Percentiles rank a stretch among this genome's conserved stretches.
phyloP scores from a whole-genome alignment of 2,797 vertebrate species.

The Muscicapa comitata region DNA sequence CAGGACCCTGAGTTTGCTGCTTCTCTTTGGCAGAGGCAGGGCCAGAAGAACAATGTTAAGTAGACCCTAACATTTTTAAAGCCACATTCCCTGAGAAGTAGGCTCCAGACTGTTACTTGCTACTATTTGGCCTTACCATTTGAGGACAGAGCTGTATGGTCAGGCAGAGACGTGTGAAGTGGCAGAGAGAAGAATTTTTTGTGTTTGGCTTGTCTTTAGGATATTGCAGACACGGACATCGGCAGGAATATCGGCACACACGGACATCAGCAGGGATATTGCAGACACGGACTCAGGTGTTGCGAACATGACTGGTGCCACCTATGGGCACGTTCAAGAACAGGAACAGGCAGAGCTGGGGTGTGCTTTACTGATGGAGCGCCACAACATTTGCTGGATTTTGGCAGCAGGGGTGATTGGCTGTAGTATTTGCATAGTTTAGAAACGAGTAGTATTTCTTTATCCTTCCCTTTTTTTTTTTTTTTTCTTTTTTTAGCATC shows the following conservation, averaged over 20 bases:
- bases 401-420: neutral
- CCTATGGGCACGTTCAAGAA: neutral
- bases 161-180: neutral
- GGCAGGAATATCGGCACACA: too few relatives aligned
- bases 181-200: neutral
- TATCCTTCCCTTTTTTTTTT: neutral
- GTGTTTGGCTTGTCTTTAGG: neutral
- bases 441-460: neutral
- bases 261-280: neutral
- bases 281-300: neutral
- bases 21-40: neutral
- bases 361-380: neutral
- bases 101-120: neutral
- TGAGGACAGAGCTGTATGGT: neutral
- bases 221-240: neutral
- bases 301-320: neutral
- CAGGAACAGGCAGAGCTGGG: neutral
- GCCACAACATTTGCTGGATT: rapidly evolving
- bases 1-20: neutral
- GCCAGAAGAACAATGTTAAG: neutral
- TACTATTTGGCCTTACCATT: neutral
- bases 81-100: neutral
- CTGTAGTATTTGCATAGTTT: neutral
- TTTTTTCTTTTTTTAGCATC: too few relatives aligned
- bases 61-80: neutral